Evolutionary conservation across 2,113 vertebrate genomes (phyloP), one percentile per base, ranked within the genome.

Genomic region (Cochlearius cochlearius): DNA sequence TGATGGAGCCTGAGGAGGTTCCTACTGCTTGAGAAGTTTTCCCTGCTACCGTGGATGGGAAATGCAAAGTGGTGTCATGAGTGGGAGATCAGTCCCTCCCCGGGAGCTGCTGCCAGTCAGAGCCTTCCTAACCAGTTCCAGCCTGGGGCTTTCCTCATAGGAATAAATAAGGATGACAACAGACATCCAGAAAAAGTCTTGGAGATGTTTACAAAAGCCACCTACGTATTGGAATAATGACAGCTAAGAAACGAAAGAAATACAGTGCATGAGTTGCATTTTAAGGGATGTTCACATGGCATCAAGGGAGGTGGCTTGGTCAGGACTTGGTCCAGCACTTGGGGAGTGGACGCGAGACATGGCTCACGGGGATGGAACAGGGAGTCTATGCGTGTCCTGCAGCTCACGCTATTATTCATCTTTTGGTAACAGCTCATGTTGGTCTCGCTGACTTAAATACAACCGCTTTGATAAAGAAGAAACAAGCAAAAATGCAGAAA

Each of bases 11-110:
- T 10, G 18, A 55, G 52, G 39, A 86, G 30, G 41, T 12, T 81
- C 25, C 34, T 45, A 9, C 19, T 21, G 19, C 59, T 59, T 5
- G 15, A 66, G 32, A 63, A 41, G 20, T 18, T 41, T 18, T 41
- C 58, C 29, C 19, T 30, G 20, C 30, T 47, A 8, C n/a, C 0
- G 0, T 0, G 0, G 34, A n/a, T n/a, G 29, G 34, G 52, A 74
- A 47, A 62, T 4, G 9, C 26, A 9, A n/a, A 10, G 56, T 26
- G 47, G 25, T 10, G 23, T 47, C 47, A 8, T 1, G 16, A 60
- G 39, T 12, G 11, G 27, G 16, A 74, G 32, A 17, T 11, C 23
- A 38, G 39, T 25, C 34, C 53, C 39, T 53, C 36, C 43, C 5
- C 1, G 38, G 27, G 45, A 52, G 38, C 10, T 19, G 34, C 8